These are phyloP conservation scores for Eupristina koningsbergeri DNA, from an alignment of 1,140 invertebrate species.

Conservation along the genomic window DNA sequence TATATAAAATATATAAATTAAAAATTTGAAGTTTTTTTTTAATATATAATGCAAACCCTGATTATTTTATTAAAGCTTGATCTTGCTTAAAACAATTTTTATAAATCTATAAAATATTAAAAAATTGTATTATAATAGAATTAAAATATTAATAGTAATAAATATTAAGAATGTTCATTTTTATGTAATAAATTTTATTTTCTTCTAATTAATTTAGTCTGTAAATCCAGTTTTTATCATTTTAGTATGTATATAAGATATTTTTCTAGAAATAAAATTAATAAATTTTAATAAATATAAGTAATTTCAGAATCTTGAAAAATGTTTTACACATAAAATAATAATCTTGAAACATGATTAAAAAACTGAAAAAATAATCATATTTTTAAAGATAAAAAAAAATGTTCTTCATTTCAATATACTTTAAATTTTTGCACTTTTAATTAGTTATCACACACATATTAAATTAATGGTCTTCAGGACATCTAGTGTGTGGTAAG, in stretches of 20 bases:
- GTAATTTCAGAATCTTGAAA: too few relatives aligned
- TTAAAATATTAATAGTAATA: too few relatives aligned
- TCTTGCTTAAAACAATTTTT: not conserved
- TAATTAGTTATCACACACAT: too few relatives aligned
- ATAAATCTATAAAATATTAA: not conserved
- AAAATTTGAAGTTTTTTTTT: not conserved
- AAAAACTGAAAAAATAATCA: not conserved
- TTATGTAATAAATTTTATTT: not conserved
- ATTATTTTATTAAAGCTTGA: not conserved
- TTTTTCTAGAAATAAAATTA: not conserved
- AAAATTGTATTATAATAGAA: too few relatives aligned
- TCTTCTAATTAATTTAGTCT: not conserved
- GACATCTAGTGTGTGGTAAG: constrained; percentile 72
- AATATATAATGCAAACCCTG: not conserved
- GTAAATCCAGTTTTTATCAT: not conserved
- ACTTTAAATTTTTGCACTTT: not conserved
- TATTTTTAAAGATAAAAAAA: constrained; percentile 1
- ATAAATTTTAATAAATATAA: too few relatives aligned
- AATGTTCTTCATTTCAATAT: not conserved
- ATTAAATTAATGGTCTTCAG: constrained; percentile 56
- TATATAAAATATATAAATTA: not conserved
- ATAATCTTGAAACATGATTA: not conserved
- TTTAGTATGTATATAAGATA: not conserved
- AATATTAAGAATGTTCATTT: not conserved
- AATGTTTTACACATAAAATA: too few relatives aligned